Base-by-base conservation (phyloP, 2,888 invertebrate species). In the Leucoma salicis region DNA sequence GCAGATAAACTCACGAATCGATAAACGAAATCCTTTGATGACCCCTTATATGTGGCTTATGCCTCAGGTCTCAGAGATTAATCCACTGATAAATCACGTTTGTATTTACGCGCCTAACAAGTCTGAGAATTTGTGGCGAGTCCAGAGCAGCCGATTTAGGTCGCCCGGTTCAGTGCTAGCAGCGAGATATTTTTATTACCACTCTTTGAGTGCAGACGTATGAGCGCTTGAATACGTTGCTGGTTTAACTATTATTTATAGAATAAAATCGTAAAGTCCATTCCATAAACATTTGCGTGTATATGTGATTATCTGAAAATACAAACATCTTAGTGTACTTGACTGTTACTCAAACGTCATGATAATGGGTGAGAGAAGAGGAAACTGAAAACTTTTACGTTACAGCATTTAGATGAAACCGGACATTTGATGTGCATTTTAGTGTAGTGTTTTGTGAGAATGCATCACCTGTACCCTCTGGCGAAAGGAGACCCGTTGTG, bases 401-500 rank as follows among this genome's bases (percentile, higher is more conserved):
- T 53, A 53, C 66, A 70, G 86, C 84, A 87, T 86, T 87, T 87
- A 87, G 67, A 53, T 70, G 69, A 59, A 69, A 80, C 65, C 68
- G 69, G 76, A 74, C 81, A 84, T 85, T 87, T 78, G 68, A 66
- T 76, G 82, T 88, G 86, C 81, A 86, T 88, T 86, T 85, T 72
- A 57, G 72, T 70, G 62, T 59, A 57, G 66, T 73, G 69, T 54
- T 56, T 57, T 53, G 67, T 66, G 63, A 78, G 64, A 61, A 94
- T 94, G 94, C 94, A 94, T 85, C 94, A 94, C 79, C 79, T 94
- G 75, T 94, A 94, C 78, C 93, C 94, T 29, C 83, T 94, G 74
- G 94, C 94, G 74, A 96, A 96, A 84, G 95, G 95, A 66, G 97
- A 97, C 84, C 95, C 96, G 53, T 85, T 97, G 64, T 97, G 97